Conservation (phyloP, 2,888 invertebrate genomes). For the Hecatera dysodea region DNA sequence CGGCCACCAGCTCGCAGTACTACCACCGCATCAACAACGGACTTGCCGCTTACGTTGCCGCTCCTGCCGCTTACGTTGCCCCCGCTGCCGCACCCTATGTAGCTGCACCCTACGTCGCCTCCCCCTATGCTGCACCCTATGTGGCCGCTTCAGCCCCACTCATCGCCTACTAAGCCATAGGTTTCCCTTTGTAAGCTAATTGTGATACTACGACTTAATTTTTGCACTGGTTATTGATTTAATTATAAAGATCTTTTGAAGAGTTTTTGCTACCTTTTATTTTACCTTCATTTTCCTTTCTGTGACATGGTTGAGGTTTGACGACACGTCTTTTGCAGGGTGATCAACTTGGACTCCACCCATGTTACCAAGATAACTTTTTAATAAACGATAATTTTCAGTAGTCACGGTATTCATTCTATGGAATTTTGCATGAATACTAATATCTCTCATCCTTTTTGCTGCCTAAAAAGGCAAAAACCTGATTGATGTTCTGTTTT, state of each 20-base stretch:
- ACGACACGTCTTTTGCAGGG: too few species aligned
- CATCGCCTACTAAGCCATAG: slow-evolving; percentile 68
- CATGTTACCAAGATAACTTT: too few species aligned
- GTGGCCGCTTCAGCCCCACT: slow-evolving; percentile 68
- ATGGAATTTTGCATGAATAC: too few species aligned
- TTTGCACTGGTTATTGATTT: slow-evolving; percentile 41
- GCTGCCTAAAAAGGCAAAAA: too few species aligned
- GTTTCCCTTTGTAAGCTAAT: slow-evolving; percentile 34
- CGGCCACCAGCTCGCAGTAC: slow-evolving; percentile 93
- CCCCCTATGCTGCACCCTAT: slow-evolving; percentile 69
- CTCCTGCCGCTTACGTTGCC: slow-evolving; percentile 82
- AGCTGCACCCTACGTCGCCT: slow-evolving; percentile 65
- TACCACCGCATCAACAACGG: slow-evolving; percentile 92
- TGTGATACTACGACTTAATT: slow-evolving; percentile 75
- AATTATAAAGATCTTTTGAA: slow-evolving; percentile 53
- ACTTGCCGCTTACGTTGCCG: slow-evolving; percentile 84
- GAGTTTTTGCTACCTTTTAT: slow-evolving; percentile 25
- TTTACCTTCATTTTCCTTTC: not conserved
- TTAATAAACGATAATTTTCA: too few species aligned
- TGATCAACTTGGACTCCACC: too few species aligned
- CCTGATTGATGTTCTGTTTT: too few species aligned
- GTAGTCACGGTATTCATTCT: too few species aligned
- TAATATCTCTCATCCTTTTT: too few species aligned
- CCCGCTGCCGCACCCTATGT: slow-evolving; percentile 77
- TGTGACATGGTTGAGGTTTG: too few species aligned